These are phyloP conservation scores for Caenorhabditis parvicauda DNA, from an alignment of 2,888 invertebrate species.

Conservation along the genomic window DNA sequence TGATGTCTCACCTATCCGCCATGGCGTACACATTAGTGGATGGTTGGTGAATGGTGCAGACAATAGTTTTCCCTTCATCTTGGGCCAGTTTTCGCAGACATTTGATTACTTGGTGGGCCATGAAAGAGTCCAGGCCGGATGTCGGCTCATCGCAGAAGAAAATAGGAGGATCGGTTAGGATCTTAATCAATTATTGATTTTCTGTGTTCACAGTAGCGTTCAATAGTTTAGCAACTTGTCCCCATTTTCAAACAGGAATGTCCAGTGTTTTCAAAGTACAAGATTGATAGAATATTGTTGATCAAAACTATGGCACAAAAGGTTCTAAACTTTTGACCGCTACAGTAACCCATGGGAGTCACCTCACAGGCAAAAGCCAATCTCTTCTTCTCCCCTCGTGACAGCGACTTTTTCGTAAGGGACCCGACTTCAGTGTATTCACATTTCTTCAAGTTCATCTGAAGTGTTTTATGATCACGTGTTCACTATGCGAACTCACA, in stretches of 20 bases:
- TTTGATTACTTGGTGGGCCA: conserved; percentile 39
- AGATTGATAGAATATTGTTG: too few species aligned
- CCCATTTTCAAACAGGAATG: too few species aligned
- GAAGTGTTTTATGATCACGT: neutral
- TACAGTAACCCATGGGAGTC: too few species aligned
- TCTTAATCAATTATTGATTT: conserved; percentile 11
- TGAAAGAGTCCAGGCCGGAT: conserved; percentile 45
- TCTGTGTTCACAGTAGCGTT: too few species aligned
- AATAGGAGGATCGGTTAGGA: conserved; percentile 48
- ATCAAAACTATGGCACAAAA: too few species aligned
- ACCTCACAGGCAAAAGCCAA: conserved; percentile 92
- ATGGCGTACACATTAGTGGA: conserved; percentile 82
- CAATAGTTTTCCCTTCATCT: conserved; percentile 79
- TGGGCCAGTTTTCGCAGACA: conserved; percentile 12
- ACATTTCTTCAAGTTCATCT: conserved; percentile 4
- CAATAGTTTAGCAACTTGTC: neutral
- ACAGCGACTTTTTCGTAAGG: conserved; percentile 75
- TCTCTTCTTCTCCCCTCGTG: conserved; percentile 91
- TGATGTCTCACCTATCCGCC: conserved; percentile 74
- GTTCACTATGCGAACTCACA: too few species aligned
- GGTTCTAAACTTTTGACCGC: too few species aligned
- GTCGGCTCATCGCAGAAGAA: conserved; percentile 51
- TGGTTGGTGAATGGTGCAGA: conserved; percentile 91
- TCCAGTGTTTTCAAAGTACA: too few species aligned
- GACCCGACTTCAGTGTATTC: conserved; percentile 9